phyloP scores from a whole-genome alignment of 2,797 vertebrate genomes.

The Phalanger gymnotis region DNA sequence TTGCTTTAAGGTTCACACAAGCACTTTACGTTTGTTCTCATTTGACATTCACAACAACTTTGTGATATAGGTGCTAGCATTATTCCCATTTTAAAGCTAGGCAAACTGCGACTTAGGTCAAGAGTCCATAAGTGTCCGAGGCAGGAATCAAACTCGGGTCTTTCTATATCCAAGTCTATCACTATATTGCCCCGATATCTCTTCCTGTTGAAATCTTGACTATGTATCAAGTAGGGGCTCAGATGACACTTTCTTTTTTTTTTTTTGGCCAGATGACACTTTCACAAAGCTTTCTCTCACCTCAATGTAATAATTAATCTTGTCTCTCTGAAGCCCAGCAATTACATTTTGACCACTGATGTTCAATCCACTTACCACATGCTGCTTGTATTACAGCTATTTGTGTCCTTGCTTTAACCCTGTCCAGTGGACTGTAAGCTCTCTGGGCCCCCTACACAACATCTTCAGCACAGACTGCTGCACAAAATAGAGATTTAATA shows the following conservation, averaged over 20 bases:
- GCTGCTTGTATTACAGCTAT: not conserved
- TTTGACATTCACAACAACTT: not conserved
- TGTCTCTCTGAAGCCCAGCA: not conserved
- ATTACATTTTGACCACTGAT: not conserved
- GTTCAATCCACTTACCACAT: not conserved
- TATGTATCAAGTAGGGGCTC: not conserved
- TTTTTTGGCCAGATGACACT: not conserved
- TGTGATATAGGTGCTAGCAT: not conserved
- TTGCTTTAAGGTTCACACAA: not conserved
- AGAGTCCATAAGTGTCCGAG: not conserved
- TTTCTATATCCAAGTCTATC: not conserved
- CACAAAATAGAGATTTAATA: not conserved
- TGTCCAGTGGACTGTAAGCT: not conserved
- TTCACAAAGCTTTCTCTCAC: not conserved
- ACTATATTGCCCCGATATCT: not conserved
- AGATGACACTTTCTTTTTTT: not conserved
- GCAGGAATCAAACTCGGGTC: not conserved
- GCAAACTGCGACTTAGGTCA: not conserved
- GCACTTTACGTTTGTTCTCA: not conserved
- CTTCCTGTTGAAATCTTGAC: not conserved
- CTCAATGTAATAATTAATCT: not conserved
- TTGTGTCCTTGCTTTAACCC: not conserved
- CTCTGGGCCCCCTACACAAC: not conserved
- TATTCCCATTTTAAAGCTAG: not conserved
- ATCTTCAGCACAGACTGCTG: not conserved